These are phyloP conservation scores for Cyanoramphus novaezelandiae DNA, from an alignment of 2,113 vertebrate genomes.

Conservation along the genomic window DNA sequence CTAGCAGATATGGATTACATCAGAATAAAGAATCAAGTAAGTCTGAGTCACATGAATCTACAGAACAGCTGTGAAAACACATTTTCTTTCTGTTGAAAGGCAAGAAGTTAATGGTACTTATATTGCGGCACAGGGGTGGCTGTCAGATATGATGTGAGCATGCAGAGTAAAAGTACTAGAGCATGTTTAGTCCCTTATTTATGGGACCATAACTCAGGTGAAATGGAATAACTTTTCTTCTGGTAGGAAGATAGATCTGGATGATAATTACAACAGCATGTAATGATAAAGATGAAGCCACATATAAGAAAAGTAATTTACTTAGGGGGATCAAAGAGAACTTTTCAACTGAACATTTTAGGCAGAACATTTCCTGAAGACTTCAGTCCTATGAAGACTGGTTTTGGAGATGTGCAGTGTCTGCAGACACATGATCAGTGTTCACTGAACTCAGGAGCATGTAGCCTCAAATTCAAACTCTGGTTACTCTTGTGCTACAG, in stretches of 20 bases:
- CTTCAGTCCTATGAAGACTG: not conserved
- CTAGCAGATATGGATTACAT: not conserved
- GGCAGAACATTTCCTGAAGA: not conserved
- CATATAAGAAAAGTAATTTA: not conserved
- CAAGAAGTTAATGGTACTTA: not conserved
- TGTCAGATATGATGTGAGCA: not conserved
- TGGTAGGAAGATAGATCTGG: not conserved
- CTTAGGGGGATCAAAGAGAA: not conserved
- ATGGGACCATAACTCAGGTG: not conserved
- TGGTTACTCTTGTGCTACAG: not conserved
- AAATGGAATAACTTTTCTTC: not conserved
- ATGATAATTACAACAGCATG: not conserved
- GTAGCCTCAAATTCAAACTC: not conserved
- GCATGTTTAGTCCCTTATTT: not conserved
- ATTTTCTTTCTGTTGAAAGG: not conserved
- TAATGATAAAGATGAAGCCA: not conserved
- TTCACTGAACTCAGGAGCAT: not conserved
- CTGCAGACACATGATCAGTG: not conserved
- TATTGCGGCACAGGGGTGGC: rapidly evolving
- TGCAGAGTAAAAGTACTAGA: not conserved
- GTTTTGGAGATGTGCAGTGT: not conserved
- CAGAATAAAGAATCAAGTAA: not conserved
- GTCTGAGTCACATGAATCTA: not conserved
- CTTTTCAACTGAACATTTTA: not conserved
- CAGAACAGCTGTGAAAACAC: not conserved